phyloP scores from a whole-genome alignment of 2,113 vertebrate species.

The Salvelinus sp. region DNA sequence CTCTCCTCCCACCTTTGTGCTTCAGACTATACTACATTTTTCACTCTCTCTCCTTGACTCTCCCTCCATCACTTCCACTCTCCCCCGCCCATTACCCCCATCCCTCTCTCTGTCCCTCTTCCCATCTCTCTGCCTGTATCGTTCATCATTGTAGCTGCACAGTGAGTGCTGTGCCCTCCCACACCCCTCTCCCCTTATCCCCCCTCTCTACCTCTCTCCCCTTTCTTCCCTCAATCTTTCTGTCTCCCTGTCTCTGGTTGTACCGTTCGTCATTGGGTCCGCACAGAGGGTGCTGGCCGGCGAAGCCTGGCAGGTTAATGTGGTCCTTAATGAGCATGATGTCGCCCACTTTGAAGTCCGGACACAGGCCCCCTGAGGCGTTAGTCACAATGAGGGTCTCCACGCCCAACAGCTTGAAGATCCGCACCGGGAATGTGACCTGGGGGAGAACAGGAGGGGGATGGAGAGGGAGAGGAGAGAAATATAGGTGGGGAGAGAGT shows the following conservation, averaged over 20 bases:
- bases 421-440: slow-evolving; percentile 77
- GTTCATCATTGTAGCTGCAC: neutral
- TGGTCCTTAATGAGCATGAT: slow-evolving; percentile 82
- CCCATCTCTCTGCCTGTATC: neutral
- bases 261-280: slow-evolving; percentile 76
- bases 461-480: neutral
- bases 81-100: no score
- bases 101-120: neutral
- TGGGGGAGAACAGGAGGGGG: slow-evolving; percentile 37
- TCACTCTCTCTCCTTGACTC: neutral
- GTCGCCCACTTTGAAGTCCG: slow-evolving; percentile 67
- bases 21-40: neutral
- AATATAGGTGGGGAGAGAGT: neutral
- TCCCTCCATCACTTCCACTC: neutral
- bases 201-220: neutral
- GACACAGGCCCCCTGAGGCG: slow-evolving; percentile 74
- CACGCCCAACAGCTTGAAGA: slow-evolving; percentile 74
- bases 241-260: neutral
- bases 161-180: neutral
- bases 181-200: neutral
- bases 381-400: slow-evolving; percentile 78
- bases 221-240: neutral
- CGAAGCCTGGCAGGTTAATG: slow-evolving; percentile 77
- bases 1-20: neutral
- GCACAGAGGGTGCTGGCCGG: slow-evolving; percentile 73